Evolutionary conservation across 1,140 invertebrate species (phyloP).

Genomic region (Leguminivora glycinivorella): DNA sequence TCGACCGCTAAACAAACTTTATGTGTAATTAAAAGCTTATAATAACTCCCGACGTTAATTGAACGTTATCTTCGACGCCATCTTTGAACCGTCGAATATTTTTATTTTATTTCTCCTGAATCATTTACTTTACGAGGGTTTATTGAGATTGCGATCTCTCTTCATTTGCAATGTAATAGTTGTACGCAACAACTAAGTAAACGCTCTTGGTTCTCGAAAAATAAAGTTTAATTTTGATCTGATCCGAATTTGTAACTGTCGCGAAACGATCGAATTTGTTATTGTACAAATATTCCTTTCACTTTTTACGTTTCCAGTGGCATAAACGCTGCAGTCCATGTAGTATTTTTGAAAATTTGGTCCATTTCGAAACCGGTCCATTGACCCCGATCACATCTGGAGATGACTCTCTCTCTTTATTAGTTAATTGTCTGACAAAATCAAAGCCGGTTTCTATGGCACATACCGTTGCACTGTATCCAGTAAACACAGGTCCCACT

Average conservation of each 20-base stretch:
- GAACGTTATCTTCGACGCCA: slow-evolving; percentile 48
- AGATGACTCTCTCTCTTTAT: too few relatives aligned
- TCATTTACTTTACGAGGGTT: slow-evolving; percentile 22
- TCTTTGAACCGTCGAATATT: slow-evolving; percentile 40
- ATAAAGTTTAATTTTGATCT: neutral
- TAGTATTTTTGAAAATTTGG: neutral
- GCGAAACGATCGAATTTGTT: neutral
- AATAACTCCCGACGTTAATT: slow-evolving; percentile 44
- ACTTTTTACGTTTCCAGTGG: neutral
- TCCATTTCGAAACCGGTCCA: neutral
- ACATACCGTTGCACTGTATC: neutral
- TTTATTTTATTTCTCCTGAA: slow-evolving; percentile 23
- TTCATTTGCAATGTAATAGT: slow-evolving; percentile 17
- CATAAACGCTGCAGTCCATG: neutral
- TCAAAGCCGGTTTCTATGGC: neutral
- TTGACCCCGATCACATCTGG: too few relatives aligned
- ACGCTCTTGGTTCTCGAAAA: neutral
- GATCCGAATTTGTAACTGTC: neutral
- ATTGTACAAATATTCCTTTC: slow-evolving; percentile 1
- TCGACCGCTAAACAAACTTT: slow-evolving; percentile 27
- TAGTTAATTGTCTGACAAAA: too few relatives aligned
- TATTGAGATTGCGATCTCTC: slow-evolving; percentile 4
- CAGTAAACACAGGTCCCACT: neutral
- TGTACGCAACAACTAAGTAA: neutral
- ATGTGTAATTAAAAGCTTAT: slow-evolving; percentile 42